These are phyloP conservation scores for Aphelinus atriplicis DNA, from an alignment of 1,140 invertebrate species.

Conservation along the genomic window DNA sequence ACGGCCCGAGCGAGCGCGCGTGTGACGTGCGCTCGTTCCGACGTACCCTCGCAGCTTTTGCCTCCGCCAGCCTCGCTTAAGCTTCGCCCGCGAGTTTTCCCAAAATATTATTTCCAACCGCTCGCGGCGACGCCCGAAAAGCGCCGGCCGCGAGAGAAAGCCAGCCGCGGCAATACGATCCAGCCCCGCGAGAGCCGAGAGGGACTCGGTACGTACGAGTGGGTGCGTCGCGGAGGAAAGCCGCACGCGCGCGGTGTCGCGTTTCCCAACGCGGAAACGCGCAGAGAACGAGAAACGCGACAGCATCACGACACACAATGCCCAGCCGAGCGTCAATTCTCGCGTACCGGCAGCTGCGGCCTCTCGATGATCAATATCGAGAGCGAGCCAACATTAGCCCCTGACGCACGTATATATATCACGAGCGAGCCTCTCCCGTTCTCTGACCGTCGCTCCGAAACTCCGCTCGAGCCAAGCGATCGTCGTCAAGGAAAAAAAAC, in stretches of 20 bases:
- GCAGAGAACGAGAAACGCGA: conserved; percentile 19
- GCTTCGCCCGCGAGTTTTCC: too few species aligned
- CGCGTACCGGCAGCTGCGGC: conserved; percentile 46
- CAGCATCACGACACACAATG: conserved; percentile 38
- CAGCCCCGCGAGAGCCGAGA: too few species aligned
- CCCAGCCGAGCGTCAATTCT: conserved; percentile 47
- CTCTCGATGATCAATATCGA: conserved; percentile 52
- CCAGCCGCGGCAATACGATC: too few species aligned
- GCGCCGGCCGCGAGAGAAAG: background rate
- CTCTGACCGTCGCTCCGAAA: too few species aligned
- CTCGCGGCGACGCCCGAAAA: background rate
- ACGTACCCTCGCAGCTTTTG: too few species aligned
- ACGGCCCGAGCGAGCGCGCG: background rate
- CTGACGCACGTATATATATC: too few species aligned
- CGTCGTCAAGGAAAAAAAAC: too few species aligned
- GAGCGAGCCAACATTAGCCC: conserved; percentile 18
- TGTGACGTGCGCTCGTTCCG: too few species aligned
- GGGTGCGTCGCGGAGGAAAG: background rate
- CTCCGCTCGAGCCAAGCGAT: too few species aligned
- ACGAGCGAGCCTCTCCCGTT: too few species aligned
- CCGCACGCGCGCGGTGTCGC: too few species aligned
- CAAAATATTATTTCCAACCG: background rate
- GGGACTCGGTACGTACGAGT: background rate
- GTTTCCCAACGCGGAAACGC: conserved; percentile 2
- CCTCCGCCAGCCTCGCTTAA: too few species aligned